These are phyloP conservation scores for Drosophila hydei DNA, from an alignment of 1,140 invertebrate species.

Conservation along the genomic window DNA sequence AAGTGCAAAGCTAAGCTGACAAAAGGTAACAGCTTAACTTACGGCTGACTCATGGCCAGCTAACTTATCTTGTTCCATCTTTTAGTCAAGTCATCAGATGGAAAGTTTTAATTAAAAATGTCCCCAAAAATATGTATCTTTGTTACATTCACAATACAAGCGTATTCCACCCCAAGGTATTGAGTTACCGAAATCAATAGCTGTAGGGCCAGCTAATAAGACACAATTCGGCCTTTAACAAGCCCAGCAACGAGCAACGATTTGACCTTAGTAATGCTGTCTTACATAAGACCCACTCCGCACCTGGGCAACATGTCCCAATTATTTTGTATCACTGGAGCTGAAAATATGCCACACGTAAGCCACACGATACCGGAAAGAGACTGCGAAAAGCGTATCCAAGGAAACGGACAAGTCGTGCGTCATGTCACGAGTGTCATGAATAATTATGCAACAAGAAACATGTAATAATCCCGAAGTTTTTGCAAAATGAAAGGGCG, in stretches of 20 bases:
- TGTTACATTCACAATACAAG: conserved; percentile 5
- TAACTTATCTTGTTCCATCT: conserved; percentile 17
- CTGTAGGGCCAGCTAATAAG: conserved; percentile 35
- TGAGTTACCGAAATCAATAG: conserved; percentile 45
- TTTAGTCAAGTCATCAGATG: conserved; percentile 32
- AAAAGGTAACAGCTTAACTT: conserved; percentile 18
- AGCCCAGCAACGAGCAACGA: conserved; percentile 6
- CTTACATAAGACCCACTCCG: conserved; percentile 4
- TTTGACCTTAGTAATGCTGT: conserved; percentile 40
- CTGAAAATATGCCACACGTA: conserved; percentile 55
- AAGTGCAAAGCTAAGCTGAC: conserved; percentile 6
- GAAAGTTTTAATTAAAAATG: conserved; percentile 59
- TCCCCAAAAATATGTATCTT: conserved; percentile 30
- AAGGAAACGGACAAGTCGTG: conserved; percentile 28
- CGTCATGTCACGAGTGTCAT: conserved; percentile 46
- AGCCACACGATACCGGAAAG: conserved; percentile 40
- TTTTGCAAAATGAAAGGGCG: not conserved
- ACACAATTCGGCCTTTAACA: not conserved
- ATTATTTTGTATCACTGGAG: conserved; percentile 66
- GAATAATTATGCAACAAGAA: conserved; percentile 53
- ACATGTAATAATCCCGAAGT: not conserved
- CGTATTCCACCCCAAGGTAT: conserved; percentile 18
- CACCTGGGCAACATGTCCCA: conserved; percentile 51
- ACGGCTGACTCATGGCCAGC: conserved; percentile 23
- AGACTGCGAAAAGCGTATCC: not conserved